Percentiles rank a stretch among this genome's conserved stretches.
These are phyloP conservation scores for Sula dactylatra DNA, from an alignment of 2,113 vertebrate species.

Conservation along the genomic window DNA sequence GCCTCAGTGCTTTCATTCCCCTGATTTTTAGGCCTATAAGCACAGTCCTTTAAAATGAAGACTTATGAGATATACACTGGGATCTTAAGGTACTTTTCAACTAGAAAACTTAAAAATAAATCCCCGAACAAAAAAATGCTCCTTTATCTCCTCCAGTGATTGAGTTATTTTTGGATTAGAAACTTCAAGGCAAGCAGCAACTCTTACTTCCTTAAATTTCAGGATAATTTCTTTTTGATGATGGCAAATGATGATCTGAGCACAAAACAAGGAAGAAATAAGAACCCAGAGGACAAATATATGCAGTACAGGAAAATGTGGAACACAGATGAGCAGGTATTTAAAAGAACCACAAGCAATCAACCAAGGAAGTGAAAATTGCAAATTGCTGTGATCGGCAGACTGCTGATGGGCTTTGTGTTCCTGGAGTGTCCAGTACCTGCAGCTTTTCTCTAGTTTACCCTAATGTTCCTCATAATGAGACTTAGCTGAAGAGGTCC, in stretches of 20 bases:
- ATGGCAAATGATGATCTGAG: neutral
- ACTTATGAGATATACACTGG: neutral
- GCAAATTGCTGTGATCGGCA: neutral
- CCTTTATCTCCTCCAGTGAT: neutral
- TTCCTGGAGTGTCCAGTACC: neutral
- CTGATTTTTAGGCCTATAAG: neutral
- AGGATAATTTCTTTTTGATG: neutral
- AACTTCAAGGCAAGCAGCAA: neutral
- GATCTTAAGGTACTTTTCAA: neutral
- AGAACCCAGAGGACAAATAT: neutral
- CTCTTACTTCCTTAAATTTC: neutral
- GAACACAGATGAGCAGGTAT: neutral
- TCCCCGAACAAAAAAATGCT: neutral
- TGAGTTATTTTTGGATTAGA: neutral
- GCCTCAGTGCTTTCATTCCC: neutral
- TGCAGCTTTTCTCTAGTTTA: neutral
- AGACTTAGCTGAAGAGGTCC: neutral
- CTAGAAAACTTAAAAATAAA: neutral
- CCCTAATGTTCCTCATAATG: neutral
- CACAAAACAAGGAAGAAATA: neutral
- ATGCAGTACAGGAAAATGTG: neutral
- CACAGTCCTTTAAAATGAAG: neutral
- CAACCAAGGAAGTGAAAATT: neutral
- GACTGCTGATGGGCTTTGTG: neutral
- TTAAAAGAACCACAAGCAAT: neutral